Base-by-base conservation (phyloP, 2,797 vertebrate genomes). In the Pelochelys cantorii region DNA sequence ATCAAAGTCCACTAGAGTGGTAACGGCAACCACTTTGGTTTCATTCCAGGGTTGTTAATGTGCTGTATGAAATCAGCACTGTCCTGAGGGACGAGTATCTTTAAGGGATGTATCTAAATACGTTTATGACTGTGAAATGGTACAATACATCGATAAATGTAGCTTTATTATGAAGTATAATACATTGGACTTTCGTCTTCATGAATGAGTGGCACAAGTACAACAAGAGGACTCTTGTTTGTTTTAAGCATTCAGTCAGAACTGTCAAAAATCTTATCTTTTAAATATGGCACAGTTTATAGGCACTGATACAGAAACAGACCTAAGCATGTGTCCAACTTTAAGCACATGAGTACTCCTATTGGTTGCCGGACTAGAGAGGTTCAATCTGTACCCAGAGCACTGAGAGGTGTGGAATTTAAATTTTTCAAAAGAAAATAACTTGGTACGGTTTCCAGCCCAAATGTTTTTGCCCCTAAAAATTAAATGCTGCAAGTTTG, bases 101-200 rank as follows among this genome's bases (percentile, higher is more conserved):
- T 86, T 65, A 86, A 87, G 56, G 42, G 23, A 57, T 2, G 27
- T 14, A 1, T 89, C 77, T 82, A 77, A 42, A 85, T 93, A 10
- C 4, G 84, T 5, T 84, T 87, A 34, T 20, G 48, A 1, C 62
- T 79, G 4, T 31, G 5, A 92, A 84, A 48, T 25, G 6, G 37
- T 75, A 75, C 42, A 75, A 57, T 83, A 27, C 1, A 0, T 71
- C 1, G 2, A 0, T 79, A 88, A 52, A 56, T 34, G 8, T 1
- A 9, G 9, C 15, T 83, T 37, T 37, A 42, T 27, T 57, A 56
- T 18, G 20, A 22, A 71, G 34, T 71, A 22, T 37, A 2, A n/a
- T 83, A 3, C 7, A 25, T 4, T 34, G 42, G 8, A 48, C 42
- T 48, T 48, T 48, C 2, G 42, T 48, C 42, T 42, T 48, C 11